These are phyloP conservation scores for Hypotaenidia philippensis DNA, from an alignment of 2,797 vertebrate species.

Conservation along the genomic window DNA sequence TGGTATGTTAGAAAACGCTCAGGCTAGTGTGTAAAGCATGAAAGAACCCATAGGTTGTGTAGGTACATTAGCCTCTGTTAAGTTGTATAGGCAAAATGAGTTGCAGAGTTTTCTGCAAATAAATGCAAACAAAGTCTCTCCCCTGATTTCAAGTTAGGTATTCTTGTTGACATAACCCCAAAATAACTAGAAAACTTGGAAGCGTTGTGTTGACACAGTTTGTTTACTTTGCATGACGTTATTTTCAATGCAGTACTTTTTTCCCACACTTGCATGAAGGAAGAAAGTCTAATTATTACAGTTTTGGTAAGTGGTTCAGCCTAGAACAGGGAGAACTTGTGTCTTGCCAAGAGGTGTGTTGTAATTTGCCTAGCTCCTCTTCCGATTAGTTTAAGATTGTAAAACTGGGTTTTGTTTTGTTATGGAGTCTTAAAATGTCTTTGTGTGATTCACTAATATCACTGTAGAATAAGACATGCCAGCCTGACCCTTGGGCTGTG, in stretches of 20 bases:
- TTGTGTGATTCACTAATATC: not conserved
- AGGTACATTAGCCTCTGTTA: not conserved
- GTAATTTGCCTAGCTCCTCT: not conserved
- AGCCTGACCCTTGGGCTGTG: not conserved
- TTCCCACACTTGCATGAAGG: not conserved
- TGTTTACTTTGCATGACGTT: not conserved
- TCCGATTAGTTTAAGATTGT: not conserved
- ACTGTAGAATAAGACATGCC: not conserved
- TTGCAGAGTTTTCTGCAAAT: not conserved
- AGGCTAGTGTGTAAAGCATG: not conserved
- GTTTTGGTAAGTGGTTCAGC: not conserved
- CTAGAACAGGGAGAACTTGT: not conserved
- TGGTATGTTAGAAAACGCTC: constrained; percentile 61
- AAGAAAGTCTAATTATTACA: not conserved
- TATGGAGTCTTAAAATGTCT: not conserved
- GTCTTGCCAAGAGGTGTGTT: constrained; percentile 7
- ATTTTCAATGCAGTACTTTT: not conserved
- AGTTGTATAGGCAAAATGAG: not conserved
- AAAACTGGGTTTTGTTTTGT: not conserved
- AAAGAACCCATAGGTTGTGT: not conserved
- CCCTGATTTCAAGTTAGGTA: not conserved
- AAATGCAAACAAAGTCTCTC: not conserved
- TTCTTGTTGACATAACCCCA: not conserved
- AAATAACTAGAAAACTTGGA: not conserved
- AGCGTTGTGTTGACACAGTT: not conserved